Percentiles rank a stretch among this genome's conserved stretches.
Conservation (phyloP, 2,797 vertebrate species). For the Epinephelus coioides region DNA sequence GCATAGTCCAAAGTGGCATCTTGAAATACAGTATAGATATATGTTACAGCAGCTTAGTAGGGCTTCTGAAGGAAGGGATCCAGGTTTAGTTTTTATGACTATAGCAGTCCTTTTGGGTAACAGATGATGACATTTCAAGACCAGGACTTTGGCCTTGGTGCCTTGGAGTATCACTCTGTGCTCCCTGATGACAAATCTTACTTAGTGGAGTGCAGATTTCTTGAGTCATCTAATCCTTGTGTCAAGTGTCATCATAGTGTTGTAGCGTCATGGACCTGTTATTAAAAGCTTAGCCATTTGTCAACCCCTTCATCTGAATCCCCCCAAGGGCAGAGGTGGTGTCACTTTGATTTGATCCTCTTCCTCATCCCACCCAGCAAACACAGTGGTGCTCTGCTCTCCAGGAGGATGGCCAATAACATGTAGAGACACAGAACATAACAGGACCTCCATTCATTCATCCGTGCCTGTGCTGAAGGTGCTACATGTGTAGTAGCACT, state of each 20-base stretch:
- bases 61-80: constrained; percentile 15
- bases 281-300: constrained; percentile 75
- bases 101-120: constrained; percentile 14
- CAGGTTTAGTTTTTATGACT: constrained; percentile 15
- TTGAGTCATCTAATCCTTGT: constrained; percentile 71
- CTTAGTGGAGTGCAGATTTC: constrained; percentile 55
- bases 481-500: background rate
- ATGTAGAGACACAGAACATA: background rate
- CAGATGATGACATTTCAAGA: constrained; percentile 26
- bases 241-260: constrained; percentile 62
- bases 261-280: constrained; percentile 52
- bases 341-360: constrained; percentile 70
- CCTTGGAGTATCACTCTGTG: constrained; percentile 15
- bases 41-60: constrained; percentile 22
- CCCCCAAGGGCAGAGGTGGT: constrained; percentile 49
- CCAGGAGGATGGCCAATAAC: constrained; percentile 27
- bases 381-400: constrained; percentile 41
- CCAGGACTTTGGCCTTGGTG: constrained; percentile 10
- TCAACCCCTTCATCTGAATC: constrained; percentile 69
- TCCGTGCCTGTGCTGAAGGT: background rate
- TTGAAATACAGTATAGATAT: constrained; percentile 34
- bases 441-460: background rate
- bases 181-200: constrained; percentile 64
- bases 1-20: constrained; percentile 18
- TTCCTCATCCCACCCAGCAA: constrained; percentile 38